Conservation (phyloP, 2,113 vertebrate genomes). For the Tachycineta bicolor region DNA sequence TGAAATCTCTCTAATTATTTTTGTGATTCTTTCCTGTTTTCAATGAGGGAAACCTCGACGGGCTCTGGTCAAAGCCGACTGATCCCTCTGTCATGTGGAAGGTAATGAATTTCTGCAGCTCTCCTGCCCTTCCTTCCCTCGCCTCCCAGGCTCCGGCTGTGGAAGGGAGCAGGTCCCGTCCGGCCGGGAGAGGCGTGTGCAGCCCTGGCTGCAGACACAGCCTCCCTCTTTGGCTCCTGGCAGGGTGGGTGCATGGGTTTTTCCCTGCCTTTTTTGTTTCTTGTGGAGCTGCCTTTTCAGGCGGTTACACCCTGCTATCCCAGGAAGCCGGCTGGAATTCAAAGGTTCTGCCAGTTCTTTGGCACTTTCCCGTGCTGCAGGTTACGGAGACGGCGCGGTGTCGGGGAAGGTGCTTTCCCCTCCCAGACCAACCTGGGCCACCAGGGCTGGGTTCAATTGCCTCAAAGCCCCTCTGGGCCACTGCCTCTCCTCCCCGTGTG, state of each 20-base stretch:
- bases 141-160: background rate
- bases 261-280: constrained; percentile 38
- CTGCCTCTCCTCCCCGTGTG: background rate
- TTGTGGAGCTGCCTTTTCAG: constrained; percentile 48
- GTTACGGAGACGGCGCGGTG: rapidly evolving
- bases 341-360: constrained; percentile 40
- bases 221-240: constrained; percentile 53
- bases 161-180: background rate
- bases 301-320: constrained; percentile 40
- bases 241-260: constrained; percentile 39
- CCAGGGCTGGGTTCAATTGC: background rate
- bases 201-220: constrained; percentile 24
- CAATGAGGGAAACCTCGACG: constrained; percentile 38
- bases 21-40: constrained; percentile 61
- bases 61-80: constrained; percentile 26
- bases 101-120: constrained; percentile 48
- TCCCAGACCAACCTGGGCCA: background rate
- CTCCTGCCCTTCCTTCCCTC: background rate
- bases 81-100: constrained; percentile 42
- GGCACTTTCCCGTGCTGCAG: background rate
- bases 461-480: background rate
- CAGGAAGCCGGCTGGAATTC: constrained; percentile 16
- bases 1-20: constrained; percentile 69
- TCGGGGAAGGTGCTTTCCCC: background rate
- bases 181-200: constrained; percentile 1